phyloP scores from a whole-genome alignment of 64 coral and sea anemone species.

The Montipora foliosa region DNA sequence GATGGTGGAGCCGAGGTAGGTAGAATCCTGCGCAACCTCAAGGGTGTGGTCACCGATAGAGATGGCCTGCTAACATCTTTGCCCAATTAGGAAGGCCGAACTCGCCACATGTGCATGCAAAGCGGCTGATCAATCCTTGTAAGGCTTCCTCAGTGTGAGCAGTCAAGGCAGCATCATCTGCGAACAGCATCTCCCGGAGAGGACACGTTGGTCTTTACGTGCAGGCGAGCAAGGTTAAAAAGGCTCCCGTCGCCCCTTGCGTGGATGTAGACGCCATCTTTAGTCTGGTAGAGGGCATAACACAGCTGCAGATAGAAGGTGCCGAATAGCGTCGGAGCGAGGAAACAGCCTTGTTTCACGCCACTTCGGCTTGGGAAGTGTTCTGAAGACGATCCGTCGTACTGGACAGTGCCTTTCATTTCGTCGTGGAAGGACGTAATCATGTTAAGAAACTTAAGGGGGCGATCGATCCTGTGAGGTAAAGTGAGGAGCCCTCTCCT shows the following conservation, averaged over 20 bases:
- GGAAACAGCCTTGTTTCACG: constrained; percentile 30
- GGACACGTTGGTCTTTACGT: not conserved
- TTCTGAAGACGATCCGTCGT: not conserved
- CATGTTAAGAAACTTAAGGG: not conserved
- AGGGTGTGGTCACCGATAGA: not conserved
- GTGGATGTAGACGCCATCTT: not conserved
- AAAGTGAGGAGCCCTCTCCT: not conserved
- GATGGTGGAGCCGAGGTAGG: constrained; percentile 50
- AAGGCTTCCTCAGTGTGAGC: not conserved
- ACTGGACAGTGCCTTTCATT: not conserved
- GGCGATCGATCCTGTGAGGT: constrained; percentile 12
- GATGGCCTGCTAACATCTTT: not conserved
- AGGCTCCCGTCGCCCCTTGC: not conserved
- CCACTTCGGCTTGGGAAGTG: not conserved
- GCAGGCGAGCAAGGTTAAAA: not conserved
- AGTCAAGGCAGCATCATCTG: constrained; percentile 5
- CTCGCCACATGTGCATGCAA: no score
- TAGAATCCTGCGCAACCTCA: constrained; percentile 29
- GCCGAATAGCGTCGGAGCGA: constrained; percentile 14
- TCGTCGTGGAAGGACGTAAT: no score
- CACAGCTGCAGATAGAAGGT: not conserved
- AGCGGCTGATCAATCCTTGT: not conserved
- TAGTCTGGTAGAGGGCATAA: not conserved
- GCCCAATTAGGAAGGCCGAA: not conserved
- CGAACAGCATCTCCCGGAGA: not conserved